These are phyloP conservation scores for Neolamprologus variostigma DNA, from an alignment of 2,113 vertebrate species.

Conservation along the genomic window DNA sequence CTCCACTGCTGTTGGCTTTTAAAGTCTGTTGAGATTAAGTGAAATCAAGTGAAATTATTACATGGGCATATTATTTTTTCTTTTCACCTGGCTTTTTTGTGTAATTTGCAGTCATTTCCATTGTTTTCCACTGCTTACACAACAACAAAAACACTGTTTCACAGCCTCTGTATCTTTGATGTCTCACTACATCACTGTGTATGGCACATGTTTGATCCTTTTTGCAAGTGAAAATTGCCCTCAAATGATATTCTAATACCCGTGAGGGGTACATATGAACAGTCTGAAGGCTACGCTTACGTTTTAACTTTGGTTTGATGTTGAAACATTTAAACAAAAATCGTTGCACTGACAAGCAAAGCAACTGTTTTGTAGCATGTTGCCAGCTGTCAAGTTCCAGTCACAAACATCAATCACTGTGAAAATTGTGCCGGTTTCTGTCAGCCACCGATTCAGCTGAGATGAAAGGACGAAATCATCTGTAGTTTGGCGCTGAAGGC, in stretches of 20 bases:
- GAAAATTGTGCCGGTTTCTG: not conserved
- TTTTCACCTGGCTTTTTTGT: not conserved
- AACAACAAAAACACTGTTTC: not conserved
- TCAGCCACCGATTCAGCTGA: not conserved
- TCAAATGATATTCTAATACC: not conserved
- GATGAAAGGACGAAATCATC: not conserved
- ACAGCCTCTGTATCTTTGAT: not conserved
- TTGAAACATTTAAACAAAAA: not conserved
- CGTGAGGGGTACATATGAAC: not conserved
- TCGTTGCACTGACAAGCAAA: not conserved
- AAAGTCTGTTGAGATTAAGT: not conserved
- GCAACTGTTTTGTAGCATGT: not conserved
- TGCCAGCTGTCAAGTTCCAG: not conserved
- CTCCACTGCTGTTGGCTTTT: not conserved
- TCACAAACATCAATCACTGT: slow-evolving; percentile 1
- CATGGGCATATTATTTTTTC: not conserved
- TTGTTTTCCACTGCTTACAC: not conserved
- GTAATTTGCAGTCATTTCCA: not conserved
- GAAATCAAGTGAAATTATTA: not conserved
- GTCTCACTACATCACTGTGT: not conserved
- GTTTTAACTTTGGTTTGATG: not conserved
- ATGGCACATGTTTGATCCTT: not conserved
- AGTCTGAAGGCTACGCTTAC: not conserved
- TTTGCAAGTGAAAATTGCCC: not conserved
- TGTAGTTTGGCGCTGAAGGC: not conserved